These are phyloP conservation scores for Popillia japonica DNA, from an alignment of 1,140 invertebrate species.

Conservation along the genomic window DNA sequence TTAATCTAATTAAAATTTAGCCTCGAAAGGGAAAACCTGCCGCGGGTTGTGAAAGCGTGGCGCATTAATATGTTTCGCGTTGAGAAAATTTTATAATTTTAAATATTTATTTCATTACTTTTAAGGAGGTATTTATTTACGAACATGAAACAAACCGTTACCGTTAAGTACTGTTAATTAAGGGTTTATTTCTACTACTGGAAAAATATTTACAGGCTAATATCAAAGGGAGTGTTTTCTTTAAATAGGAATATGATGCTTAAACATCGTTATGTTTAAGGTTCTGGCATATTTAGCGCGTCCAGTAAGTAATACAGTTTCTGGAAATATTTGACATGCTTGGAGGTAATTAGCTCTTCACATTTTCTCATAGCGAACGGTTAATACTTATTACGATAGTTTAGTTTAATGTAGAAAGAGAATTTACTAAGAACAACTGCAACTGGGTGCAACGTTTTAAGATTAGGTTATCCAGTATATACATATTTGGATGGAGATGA, in stretches of 20 bases:
- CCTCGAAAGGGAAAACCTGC: not conserved
- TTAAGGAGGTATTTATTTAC: conserved; percentile 9
- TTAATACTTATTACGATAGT: too few relatives aligned
- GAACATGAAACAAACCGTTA: not conserved
- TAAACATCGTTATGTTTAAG: not conserved
- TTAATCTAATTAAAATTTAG: conserved; percentile 22
- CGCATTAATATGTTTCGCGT: not conserved
- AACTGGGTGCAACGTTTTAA: too few relatives aligned
- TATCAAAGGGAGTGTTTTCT: not conserved
- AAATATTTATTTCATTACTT: conserved; percentile 4
- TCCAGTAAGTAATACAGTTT: not conserved
- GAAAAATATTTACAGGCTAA: not conserved
- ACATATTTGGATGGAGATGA: too few relatives aligned
- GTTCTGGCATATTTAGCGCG: not conserved
- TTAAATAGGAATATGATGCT: not conserved
- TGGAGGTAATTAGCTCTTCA: not conserved
- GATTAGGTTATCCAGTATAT: too few relatives aligned
- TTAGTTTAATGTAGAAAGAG: too few relatives aligned
- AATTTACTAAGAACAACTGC: too few relatives aligned
- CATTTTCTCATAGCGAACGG: not conserved
- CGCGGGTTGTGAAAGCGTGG: not conserved
- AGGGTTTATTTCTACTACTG: not conserved
- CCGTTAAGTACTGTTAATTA: not conserved
- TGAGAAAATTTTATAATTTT: not conserved
- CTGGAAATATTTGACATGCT: not conserved